phyloP scores from a whole-genome alignment of 2,797 vertebrate species.

The Pangasius djambal region DNA sequence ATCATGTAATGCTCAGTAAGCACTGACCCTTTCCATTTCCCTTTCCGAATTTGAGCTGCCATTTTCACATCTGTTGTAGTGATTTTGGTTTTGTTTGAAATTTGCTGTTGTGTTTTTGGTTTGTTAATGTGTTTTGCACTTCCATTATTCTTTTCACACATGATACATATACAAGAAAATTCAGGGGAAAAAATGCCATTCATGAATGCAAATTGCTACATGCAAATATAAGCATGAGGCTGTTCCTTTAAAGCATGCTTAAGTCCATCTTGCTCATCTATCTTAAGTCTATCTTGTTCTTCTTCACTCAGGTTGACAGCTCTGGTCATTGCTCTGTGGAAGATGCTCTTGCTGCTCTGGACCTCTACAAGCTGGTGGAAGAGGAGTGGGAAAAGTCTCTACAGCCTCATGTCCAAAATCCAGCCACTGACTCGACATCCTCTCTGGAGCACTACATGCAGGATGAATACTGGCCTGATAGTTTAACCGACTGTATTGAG shows the following conservation, averaged over 20 bases:
- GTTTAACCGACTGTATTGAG: constrained; percentile 67
- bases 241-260: neutral
- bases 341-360: constrained; percentile 86
- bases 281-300: neutral
- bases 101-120: neutral
- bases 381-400: constrained; percentile 81
- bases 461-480: constrained; percentile 89
- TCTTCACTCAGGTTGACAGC: constrained; percentile 70
- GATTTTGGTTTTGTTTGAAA: neutral
- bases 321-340: constrained; percentile 90
- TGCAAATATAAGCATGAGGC: neutral
- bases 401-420: constrained; percentile 62
- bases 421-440: constrained; percentile 47
- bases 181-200: neutral
- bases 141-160: neutral
- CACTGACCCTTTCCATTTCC: neutral
- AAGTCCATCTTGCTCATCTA: neutral
- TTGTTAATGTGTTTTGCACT: neutral
- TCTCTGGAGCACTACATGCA: constrained; percentile 84
- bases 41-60: neutral
- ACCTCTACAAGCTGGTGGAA: constrained; percentile 93
- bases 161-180: neutral
- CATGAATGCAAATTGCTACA: neutral
- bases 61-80: neutral
- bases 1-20: neutral